Base-by-base conservation (phyloP, 2,797 vertebrate species). In the Cirrhinus molitorella region DNA sequence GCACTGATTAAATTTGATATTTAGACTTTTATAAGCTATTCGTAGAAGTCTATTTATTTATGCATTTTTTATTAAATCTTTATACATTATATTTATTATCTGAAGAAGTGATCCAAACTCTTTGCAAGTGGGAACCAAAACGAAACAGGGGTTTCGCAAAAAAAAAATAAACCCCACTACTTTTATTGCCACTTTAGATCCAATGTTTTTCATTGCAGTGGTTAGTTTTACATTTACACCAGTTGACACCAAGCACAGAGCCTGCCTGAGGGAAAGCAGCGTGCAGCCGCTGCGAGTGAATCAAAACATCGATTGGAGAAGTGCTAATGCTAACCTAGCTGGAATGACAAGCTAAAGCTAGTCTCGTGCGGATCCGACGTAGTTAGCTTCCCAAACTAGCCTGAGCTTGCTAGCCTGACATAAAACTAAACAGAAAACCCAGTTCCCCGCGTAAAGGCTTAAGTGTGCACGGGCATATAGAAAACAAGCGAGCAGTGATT, bases 401-500 rank as follows among this genome's bases (percentile, higher is more conserved):
- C 79, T 72, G 66, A 67, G 81, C 84, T 81, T 23, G 88, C 79
- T 88, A 88, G 85, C 85, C 45, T 87, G 85, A 91, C 90, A 93
- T 91, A 92, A 92, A 94, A 94, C 92, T 92, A 88, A 91, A 90
- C 83, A 88, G 85, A 90, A 93, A 89, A 90, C 90, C 83, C 80
- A 88, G 71, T 85, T 71, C 40, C 34, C 25, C 31, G 28, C 25
- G 59, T 49, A 14, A 66, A 65, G 63, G 74, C 74, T 55, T 34
- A 45, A 43, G n/a, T 10, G 10, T 14, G 6, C 55, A 55, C 3
- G 40, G 2, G 9, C 31, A 31, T 16, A 81, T 2, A 21, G 7
- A 17, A 10, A 55, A 23, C 12, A 61, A 57, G 3, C 77, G 85
- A 3, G 43, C 25, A 68, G 68, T 17, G 21, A 21, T 5, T 37